Percentiles rank a stretch among this genome's conserved stretches.
phyloP scores from a whole-genome alignment of 2,888 invertebrate genomes.

The Melanargia galathea region DNA sequence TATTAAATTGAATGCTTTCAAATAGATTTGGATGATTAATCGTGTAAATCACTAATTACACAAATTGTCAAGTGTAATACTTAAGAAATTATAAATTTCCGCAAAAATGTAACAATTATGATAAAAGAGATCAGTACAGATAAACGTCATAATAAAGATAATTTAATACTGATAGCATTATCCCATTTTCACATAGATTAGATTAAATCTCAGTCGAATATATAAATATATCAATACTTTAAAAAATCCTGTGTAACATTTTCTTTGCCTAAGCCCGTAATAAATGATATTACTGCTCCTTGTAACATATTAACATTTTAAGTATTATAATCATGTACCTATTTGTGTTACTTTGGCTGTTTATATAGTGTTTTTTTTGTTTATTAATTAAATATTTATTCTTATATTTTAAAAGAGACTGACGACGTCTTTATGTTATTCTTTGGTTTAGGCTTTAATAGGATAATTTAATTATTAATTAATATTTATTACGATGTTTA shows the following conservation, averaged over 20 bases:
- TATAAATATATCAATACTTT: background rate
- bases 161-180: background rate
- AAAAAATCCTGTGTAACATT: background rate
- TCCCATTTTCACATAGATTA: background rate
- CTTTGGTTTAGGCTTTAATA: conserved; percentile 38
- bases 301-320: background rate
- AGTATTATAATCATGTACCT: background rate
- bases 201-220: background rate
- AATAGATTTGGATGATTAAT: too few species aligned
- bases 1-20: too few species aligned
- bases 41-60: too few species aligned
- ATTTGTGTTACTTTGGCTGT: conserved; percentile 2
- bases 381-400: background rate
- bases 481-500: background rate
- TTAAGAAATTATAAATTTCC: too few species aligned
- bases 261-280: background rate
- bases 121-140: background rate
- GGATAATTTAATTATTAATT: conserved; percentile 7
- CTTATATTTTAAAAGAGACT: conserved; percentile 19
- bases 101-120: background rate
- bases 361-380: conserved; percentile 1
- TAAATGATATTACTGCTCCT: background rate
- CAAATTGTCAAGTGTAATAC: too few species aligned
- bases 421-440: conserved; percentile 7
- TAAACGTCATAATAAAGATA: background rate